Base-by-base conservation (phyloP, 2,797 vertebrate genomes). In the Salmo trutta region DNA sequence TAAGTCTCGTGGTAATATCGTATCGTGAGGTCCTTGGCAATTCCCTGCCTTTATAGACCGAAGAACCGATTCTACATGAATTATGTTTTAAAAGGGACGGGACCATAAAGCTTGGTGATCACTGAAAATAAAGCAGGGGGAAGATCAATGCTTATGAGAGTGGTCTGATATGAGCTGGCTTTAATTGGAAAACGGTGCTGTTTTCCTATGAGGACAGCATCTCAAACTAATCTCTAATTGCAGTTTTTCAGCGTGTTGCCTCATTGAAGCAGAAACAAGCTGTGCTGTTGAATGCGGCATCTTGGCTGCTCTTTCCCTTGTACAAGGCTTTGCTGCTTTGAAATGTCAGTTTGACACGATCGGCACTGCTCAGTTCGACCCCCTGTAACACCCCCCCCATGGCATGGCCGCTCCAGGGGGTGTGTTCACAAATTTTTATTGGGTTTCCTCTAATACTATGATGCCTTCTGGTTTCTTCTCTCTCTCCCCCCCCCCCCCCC, bases 291-390 rank as follows among this genome's bases (percentile, higher is more conserved):
- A 91, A 90, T 84, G 82, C 36, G 66, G 73, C 82, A 88, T 88
- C 86, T 89, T 82, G 79, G 84, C 83, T 86, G 89, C 87, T 89
- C 85, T 87, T 87, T 89, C 31, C 75, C 73, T 81, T 92, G 84
- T 86, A 87, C 87, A 89, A 91, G 87, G 74, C 86, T 89, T 75
- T 64, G 84, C 82, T 80, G 83, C 89, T 94, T 93, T 93, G 89
- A 93, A 92, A 91, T 92, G 91, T 92, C 92, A 91, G 88, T 93
- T 89, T 91, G 91, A 93, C 91, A 91, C 81, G 80, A 92, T 90
- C 89, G 87, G 89, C 87, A 85, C 83, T 51, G 86, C 89, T 90
- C 21, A 75, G 84, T 53, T 85, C 85, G 75, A 91, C 91, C 91
- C 21, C 82, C 84, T 89, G 88, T 90, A 93, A 91, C 90, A 88